Base-by-base conservation (phyloP, 2,797 vertebrate genomes). In the Mycteria americana region DNA sequence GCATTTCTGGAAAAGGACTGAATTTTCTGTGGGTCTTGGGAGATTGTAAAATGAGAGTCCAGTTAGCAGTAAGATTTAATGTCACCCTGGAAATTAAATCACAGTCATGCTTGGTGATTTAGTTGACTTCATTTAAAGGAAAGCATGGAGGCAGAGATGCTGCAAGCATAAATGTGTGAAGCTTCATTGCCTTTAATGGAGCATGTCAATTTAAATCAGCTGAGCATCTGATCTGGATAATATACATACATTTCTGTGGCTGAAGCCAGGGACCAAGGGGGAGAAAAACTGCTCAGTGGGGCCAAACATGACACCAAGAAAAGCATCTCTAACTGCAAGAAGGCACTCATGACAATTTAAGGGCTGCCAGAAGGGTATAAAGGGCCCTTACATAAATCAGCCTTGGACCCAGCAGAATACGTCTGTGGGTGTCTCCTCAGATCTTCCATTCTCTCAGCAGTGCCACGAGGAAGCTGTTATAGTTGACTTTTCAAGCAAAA, bases 361-460 rank as follows among this genome's bases (percentile, higher is more conserved):
- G 33, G 28, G 23, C 50, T 95, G 76, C 67, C 77, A 91, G 76
- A 22, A 19, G 3, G 24, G 51, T 18, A 90, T 33, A 86, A 96
- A 93, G 48, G 65, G 54, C 45, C 73, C 33, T 92, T 57, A 50
- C 5, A 81, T 10, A 54, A 64, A 28, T 31, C 33, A 56, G 39
- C 19, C 30, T 64, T 64, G 86, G 77, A 13, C 59, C 59, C 48
- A 57, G 56, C 0, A 60, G 73, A 70, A 50, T 5, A 5, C 5
- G 65, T 56, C 88, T 56, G 79, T 7, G 53, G 50, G n/a, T 56
- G 74, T 70, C 92, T 93, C 87, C 85, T 92, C 86, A 91, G 56
- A 67, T 19, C 90, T 95, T 95, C 89, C 89, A 86, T 86, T 67
- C 83, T 77, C 94, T 90, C 93, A 92, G 74, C 35, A 54, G 39